Evolutionary conservation across 2,888 invertebrate genomes (phyloP), one percentile per base, ranked within the genome.

Genomic region (Ophraella communa): DNA sequence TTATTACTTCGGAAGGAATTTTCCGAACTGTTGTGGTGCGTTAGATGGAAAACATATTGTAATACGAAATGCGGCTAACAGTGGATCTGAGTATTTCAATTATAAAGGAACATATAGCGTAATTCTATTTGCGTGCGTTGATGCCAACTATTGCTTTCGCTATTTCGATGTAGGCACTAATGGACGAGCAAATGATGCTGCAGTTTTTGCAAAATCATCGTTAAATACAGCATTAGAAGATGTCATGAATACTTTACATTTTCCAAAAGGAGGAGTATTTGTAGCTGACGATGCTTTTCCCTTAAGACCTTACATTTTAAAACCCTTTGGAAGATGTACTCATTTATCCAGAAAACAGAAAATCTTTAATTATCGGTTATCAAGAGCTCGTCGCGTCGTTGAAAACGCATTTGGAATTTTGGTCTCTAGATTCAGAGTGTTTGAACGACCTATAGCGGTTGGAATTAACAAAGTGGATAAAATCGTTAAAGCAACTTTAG

Each of bases 221-320:
- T 60, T 65, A 49, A 68, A 67, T 65, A 39, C 61, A 55, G 64
- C 67, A 39, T 63, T 70, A 54, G 57, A 70, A 68, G 57, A 53
- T 62, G 44, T 61, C 45, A 57, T 18, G 62, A 68, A 20, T 67
- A 24, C 3, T 4, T 24, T 67, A 64, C 51, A 65, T 66, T 70
- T 61, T 57, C 57, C 67, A 18, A 64, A 60, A 52, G 44, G 35
- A 39, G 60, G 27, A 39, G 35, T 52, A 39, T 60, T 60, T 27
- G 52, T 60, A 42, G 44, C 30, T 14, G 61, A 54, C 35, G 61
- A 53, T 47, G 61, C 45, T 30, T n/a, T n/a, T n/a, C n/a, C n/a
- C n/a, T n/a, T n/a, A n/a, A n/a, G n/a, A n/a, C n/a, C n/a, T n/a
- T n/a, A n/a, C n/a, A n/a, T n/a, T n/a, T n/a, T n/a, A n/a, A n/a